Base-by-base conservation (phyloP, 2,888 invertebrate species). In the Conops quadrifasciatus region DNA sequence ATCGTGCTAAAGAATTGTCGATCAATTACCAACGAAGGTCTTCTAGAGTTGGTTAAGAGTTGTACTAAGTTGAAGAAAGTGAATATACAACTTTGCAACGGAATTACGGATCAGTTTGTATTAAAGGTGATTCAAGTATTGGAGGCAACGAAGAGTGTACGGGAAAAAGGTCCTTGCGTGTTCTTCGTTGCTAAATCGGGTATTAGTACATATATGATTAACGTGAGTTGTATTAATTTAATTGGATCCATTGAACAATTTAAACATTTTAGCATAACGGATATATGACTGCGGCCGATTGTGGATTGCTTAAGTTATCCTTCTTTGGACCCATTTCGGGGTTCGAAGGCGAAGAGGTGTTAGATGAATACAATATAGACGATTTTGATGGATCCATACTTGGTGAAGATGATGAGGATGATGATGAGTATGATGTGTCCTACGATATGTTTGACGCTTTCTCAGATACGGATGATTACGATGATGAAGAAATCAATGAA, bases 41-140 rank as follows among this genome's bases (percentile, higher is more conserved):
- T 74, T 5, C 47, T 74, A 1, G 7, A 16, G 2, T n/a, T 74
- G 36, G 16, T 74, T 2, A 47, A 56, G 13, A 62, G 47, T 7
- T 74, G 74, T 26, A 49, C 26, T 24, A 67, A 68, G n/a, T 36
- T 74, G 4, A 65, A 60, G 45, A 58, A 28, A 24, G 58, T 74
- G n/a, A 72, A 72, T 47, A 36, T 74, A 28, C 74, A 74, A 36
- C 65, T 15, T 19, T 74, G 74, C 59, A 62, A n/a, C 43, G 56
- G 45, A 16, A 69, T 74, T 26, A 69, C 70, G 4, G 60, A 58
- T 11, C 36, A 65, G 24, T 72, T 74, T n/a, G 64, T 74, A 15
- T 21, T 30, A 5, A 53, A 70, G 13, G 72, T 64, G 1, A 74
- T 72, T 63, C 26, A 62, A 7, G 2, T 71, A 19, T 45, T 74